These are phyloP conservation scores for Meghimatium bilineatum DNA, from an alignment of 2,888 invertebrate genomes.

Conservation along the genomic window DNA sequence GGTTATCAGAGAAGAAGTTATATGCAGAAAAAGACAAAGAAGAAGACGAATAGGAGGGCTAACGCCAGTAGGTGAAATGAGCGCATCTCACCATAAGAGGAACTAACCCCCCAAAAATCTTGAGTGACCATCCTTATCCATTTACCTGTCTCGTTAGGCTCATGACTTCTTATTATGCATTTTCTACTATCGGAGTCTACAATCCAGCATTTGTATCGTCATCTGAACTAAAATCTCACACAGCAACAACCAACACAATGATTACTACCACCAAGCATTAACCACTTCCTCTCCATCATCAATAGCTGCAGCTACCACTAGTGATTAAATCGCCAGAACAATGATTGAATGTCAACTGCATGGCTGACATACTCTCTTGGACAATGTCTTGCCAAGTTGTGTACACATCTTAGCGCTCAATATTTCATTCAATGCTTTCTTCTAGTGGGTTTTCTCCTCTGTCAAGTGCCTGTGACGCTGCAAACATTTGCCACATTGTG, in stretches of 20 bases:
- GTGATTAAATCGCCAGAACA: background rate
- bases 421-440: background rate
- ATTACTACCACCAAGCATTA: background rate
- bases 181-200: too few species aligned
- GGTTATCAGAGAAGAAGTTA: too few species aligned
- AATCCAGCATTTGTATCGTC: background rate
- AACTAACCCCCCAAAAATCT: too few species aligned
- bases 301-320: background rate
- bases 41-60: too few species aligned
- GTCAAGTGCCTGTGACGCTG: constrained; percentile 11
- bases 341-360: background rate
- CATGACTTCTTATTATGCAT: background rate
- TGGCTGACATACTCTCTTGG: background rate
- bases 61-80: too few species aligned
- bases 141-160: too few species aligned
- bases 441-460: background rate
- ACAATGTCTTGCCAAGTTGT: background rate
- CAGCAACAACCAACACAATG: background rate
- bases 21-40: too few species aligned
- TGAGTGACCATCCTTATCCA: too few species aligned
- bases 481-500: constrained; percentile 18
- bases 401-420: background rate
- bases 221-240: background rate
- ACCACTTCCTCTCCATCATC: background rate
- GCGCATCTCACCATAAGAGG: too few species aligned